Conservation (phyloP, 2,113 vertebrate genomes). For the Myrmecobius fasciatus region DNA sequence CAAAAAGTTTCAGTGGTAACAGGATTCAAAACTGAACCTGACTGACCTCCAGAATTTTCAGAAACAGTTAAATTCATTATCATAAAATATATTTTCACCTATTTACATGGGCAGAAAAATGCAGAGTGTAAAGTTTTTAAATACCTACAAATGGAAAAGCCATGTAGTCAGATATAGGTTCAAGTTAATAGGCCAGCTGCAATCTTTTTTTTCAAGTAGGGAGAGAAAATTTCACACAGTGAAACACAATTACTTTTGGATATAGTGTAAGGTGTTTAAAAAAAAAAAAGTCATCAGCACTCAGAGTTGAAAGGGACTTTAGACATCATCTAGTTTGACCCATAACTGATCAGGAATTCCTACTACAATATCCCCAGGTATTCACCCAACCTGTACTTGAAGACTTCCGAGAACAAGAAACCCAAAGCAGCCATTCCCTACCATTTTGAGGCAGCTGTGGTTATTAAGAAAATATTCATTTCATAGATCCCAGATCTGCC, state of each 20-base stretch:
- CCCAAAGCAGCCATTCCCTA: not conserved
- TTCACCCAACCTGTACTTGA: not conserved
- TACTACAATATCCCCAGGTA: not conserved
- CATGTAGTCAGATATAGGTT: not conserved
- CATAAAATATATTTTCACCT: slow-evolving; percentile 21
- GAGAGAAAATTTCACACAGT: not conserved
- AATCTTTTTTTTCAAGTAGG: not conserved
- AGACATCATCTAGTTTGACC: not conserved
- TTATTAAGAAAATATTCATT: not conserved
- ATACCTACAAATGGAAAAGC: not conserved
- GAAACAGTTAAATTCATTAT: not conserved
- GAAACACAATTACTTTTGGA: not conserved
- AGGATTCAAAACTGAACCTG: not conserved
- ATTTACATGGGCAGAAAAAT: slow-evolving; percentile 33
- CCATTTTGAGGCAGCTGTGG: not conserved
- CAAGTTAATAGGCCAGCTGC: not conserved
- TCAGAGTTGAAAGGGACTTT: not conserved
- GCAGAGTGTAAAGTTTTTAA: slow-evolving; percentile 23
- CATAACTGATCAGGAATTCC: not conserved
- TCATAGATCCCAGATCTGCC: not conserved
- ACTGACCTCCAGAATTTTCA: not conserved
- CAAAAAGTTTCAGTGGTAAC: not conserved
- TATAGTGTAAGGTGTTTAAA: not conserved
- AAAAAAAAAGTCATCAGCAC: not conserved
- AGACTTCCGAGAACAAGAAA: not conserved